These are phyloP conservation scores for Lethenteron reissneri DNA, from an alignment of 2,113 vertebrate genomes.

Conservation along the genomic window DNA sequence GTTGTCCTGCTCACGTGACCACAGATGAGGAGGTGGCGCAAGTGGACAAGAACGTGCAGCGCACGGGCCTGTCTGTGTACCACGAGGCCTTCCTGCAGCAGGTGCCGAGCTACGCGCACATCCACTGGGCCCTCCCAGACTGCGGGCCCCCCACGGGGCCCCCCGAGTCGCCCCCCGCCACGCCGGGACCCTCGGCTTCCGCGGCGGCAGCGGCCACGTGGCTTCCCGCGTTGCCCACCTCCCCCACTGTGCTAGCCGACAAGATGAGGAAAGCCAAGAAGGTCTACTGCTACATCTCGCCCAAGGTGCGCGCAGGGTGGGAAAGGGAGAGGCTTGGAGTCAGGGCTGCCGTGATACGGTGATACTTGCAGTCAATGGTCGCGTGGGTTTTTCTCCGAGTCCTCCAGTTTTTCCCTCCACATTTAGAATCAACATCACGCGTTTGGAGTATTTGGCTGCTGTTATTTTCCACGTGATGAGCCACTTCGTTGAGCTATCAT, in stretches of 20 bases:
- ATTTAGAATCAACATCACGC: too few relatives aligned
- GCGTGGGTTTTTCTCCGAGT: too few relatives aligned
- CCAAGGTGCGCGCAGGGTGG: constrained; percentile 39
- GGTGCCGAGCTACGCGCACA: constrained; percentile 10
- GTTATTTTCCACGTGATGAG: too few relatives aligned
- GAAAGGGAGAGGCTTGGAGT: neutral
- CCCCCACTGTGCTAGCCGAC: constrained; percentile 32
- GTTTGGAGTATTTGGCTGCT: too few relatives aligned
- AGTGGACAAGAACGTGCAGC: constrained; percentile 88
- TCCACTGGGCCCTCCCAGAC: neutral
- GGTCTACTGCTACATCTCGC: constrained; percentile 95
- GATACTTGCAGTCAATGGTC: too few relatives aligned
- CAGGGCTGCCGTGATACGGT: too few relatives aligned
- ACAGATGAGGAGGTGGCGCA: constrained; percentile 75
- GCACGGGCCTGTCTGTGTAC: constrained; percentile 80
- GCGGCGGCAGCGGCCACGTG: neutral
- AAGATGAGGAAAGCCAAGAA: constrained; percentile 89
- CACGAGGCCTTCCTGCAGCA: constrained; percentile 87
- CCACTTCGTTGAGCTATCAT: too few relatives aligned
- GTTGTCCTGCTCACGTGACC: constrained; percentile 6
- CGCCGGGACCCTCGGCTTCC: constrained; percentile 29
- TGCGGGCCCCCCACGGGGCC: neutral
- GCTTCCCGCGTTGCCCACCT: constrained; percentile 55
- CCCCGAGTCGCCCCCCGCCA: constrained; percentile 34
- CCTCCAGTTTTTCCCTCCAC: too few relatives aligned